phyloP scores from a whole-genome alignment of 1,140 invertebrate species.

The Trichonephila inaurata region DNA sequence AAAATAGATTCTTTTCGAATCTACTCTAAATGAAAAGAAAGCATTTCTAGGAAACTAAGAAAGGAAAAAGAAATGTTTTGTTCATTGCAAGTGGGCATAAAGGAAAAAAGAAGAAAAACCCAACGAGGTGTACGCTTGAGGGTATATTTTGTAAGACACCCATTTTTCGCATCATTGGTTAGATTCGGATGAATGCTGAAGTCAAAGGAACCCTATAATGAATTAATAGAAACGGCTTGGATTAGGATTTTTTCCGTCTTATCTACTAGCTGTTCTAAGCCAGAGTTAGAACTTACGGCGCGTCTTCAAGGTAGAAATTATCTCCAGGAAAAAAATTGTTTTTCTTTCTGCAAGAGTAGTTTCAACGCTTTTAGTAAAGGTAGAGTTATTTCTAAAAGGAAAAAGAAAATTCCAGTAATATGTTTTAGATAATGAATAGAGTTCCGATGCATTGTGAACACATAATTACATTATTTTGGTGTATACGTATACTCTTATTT shows the following conservation, averaged over 20 bases:
- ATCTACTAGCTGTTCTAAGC: background rate
- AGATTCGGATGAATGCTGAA: background rate
- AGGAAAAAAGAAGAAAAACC: background rate
- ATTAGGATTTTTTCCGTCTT: constrained; percentile 13
- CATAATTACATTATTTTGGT: background rate
- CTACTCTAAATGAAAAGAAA: too few relatives aligned
- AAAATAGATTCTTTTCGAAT: too few relatives aligned
- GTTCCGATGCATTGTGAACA: background rate
- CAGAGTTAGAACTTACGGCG: background rate
- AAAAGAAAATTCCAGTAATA: background rate
- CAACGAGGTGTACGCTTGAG: background rate
- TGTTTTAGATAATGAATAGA: background rate
- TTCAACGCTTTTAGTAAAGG: background rate
- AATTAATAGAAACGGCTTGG: constrained; percentile 5
- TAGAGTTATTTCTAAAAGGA: background rate
- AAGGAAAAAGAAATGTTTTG: background rate
- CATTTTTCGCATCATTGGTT: constrained; percentile 27
- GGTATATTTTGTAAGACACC: background rate
- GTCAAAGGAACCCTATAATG: constrained; percentile 26
- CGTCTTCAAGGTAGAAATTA: background rate
- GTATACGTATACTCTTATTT: too few relatives aligned
- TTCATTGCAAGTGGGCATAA: background rate
- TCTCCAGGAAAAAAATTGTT: background rate
- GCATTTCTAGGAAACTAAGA: background rate
- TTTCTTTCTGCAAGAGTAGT: background rate